Percentiles rank a stretch among this genome's conserved stretches.
Evolutionary conservation across 2,888 invertebrate genomes (phyloP).

Genomic region (Caenorhabditis parvicauda): DNA sequence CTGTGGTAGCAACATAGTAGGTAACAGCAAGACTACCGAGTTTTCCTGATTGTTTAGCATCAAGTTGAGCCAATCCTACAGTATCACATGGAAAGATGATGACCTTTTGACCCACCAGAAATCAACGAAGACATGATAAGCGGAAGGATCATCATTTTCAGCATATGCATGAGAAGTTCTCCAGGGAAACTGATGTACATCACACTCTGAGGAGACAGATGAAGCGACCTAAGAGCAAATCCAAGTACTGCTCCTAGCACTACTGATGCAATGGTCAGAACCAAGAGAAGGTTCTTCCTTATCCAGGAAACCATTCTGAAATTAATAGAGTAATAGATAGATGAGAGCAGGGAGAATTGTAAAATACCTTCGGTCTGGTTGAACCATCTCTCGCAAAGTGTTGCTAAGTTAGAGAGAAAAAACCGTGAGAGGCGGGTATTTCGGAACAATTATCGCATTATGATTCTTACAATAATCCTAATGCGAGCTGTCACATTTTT

Average conservation of each 20-base stretch:
- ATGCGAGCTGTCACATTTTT: no score
- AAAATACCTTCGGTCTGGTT: no score
- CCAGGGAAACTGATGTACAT: conserved; percentile 72
- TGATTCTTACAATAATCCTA: no score
- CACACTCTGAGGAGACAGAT: conserved; percentile 64
- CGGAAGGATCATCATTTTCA: conserved; percentile 74
- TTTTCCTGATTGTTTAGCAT: conserved; percentile 71
- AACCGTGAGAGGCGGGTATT: conserved; percentile 2
- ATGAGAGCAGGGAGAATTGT: not conserved
- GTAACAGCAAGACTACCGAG: conserved; percentile 71
- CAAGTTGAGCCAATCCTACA: conserved; percentile 71
- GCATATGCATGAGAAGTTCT: conserved; percentile 72
- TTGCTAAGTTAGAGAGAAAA: conserved; percentile 6
- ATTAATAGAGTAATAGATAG: not conserved
- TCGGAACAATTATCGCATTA: not conserved
- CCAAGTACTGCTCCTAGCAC: conserved; percentile 70
- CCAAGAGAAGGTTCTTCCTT: conserved; percentile 68
- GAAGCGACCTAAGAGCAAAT: conserved; percentile 65
- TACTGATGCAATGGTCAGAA: conserved; percentile 70
- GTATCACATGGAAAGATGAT: conserved; percentile 8
- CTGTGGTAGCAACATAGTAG: conserved; percentile 73
- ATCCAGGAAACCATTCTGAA: conserved; percentile 64
- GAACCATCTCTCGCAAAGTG: no score
- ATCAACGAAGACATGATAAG: conserved; percentile 73
- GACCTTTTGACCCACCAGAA: conserved; percentile 65